These are phyloP conservation scores for Pachyseris speciosa DNA, from an alignment of 64 coral and sea anemone genomes.

Conservation along the genomic window DNA sequence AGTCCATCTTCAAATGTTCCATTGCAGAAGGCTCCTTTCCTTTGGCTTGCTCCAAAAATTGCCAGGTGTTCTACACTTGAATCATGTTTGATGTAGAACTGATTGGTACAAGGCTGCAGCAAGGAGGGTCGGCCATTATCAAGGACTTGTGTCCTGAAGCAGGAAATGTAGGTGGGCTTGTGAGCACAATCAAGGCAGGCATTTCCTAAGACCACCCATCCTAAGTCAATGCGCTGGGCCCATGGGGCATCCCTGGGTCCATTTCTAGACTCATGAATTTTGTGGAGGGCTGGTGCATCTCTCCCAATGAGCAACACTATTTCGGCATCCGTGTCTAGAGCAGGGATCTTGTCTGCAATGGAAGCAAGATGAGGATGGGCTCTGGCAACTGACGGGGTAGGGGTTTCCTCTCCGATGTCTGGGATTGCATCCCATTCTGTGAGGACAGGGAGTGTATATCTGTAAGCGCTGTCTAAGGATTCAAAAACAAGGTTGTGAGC, in stretches of 20 bases:
- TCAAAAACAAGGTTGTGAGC: constrained; percentile 46
- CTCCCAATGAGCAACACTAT: constrained; percentile 59
- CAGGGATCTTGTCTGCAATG: constrained; percentile 48
- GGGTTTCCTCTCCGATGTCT: constrained; percentile 54
- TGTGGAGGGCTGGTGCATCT: constrained; percentile 31
- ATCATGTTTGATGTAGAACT: neutral
- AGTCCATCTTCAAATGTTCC: constrained; percentile 30
- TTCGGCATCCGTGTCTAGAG: constrained; percentile 31
- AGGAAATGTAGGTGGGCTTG: neutral
- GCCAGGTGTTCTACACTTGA: neutral
- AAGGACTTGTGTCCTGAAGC: constrained; percentile 6
- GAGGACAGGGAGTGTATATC: constrained; percentile 26
- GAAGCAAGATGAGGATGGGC: constrained; percentile 19
- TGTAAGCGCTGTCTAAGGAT: neutral
- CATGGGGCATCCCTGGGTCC: constrained; percentile 59
- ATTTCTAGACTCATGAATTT: constrained; percentile 49
- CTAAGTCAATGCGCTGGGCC: constrained; percentile 42
- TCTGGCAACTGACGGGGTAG: constrained; percentile 51
- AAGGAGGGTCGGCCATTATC: constrained; percentile 3
- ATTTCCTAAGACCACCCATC: constrained; percentile 41
- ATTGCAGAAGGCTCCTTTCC: neutral
- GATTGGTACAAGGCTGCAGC: constrained; percentile 12
- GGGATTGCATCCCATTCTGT: constrained; percentile 48
- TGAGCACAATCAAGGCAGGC: constrained; percentile 32
- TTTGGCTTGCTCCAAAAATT: neutral